These are phyloP conservation scores for Penaeus japonicus DNA, from an alignment of 1,140 invertebrate species.

Conservation along the genomic window DNA sequence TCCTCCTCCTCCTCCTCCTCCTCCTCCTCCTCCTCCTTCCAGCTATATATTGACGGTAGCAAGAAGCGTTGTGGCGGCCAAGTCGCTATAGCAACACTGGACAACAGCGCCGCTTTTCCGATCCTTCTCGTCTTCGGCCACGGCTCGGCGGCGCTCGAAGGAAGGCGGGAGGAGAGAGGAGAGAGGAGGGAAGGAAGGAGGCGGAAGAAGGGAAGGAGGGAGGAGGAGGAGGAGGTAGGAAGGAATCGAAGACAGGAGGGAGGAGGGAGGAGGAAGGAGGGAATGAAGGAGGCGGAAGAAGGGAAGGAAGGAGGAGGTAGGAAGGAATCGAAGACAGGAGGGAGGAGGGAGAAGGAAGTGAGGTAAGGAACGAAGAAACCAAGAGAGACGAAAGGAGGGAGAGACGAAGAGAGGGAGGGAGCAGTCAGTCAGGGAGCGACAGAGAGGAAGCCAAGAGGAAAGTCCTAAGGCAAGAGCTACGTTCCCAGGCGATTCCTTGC, in stretches of 20 bases:
- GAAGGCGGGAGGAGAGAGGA: not conserved
- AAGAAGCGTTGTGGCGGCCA: constrained; percentile 15
- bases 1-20: not conserved
- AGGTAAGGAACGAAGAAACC: not conserved
- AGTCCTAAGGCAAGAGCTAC: not conserved
- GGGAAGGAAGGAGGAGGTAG: too few species aligned
- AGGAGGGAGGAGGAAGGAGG: not conserved
- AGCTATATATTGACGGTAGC: constrained; percentile 35
- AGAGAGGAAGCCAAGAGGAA: not conserved
- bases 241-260: not conserved
- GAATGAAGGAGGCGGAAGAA: not conserved
- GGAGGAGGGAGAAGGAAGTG: not conserved
- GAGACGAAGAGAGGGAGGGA: too few species aligned
- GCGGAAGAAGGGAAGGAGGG: not conserved
- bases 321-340: not conserved
- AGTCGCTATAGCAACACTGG: constrained; percentile 52
- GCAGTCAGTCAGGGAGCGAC: not conserved
- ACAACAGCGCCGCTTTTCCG: constrained; percentile 23
- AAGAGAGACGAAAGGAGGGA: not conserved
- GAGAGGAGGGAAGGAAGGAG: not conserved
- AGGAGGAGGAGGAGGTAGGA: not conserved
- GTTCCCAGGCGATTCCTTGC: too few species aligned
- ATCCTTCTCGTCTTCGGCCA: not conserved
- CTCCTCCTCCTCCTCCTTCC: constrained; percentile 17
- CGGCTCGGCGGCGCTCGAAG: not conserved